Conservation (phyloP, 2,113 vertebrate genomes). For the Oostethus manadensis region DNA sequence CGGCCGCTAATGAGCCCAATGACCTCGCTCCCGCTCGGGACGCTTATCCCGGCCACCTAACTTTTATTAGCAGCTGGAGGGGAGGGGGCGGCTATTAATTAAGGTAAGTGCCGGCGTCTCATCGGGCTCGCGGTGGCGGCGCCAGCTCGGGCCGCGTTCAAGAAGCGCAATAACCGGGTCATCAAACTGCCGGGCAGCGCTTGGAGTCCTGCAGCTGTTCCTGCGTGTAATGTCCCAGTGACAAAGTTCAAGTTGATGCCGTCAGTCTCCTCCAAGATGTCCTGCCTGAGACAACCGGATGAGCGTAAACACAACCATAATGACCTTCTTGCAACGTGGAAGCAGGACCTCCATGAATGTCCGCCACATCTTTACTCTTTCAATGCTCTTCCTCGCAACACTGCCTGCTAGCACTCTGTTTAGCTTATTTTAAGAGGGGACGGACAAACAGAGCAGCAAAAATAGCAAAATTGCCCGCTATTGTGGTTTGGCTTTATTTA, state of each 20-base stretch:
- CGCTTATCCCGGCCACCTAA: conserved; percentile 48
- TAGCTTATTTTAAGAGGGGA: too few species aligned
- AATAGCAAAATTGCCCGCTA: too few species aligned
- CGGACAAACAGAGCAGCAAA: too few species aligned
- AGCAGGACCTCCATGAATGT: too few species aligned
- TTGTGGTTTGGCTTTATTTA: too few species aligned
- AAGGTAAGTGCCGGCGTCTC: conserved; percentile 46
- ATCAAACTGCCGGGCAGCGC: conserved; percentile 40
- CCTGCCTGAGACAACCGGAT: neutral
- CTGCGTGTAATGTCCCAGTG: neutral
- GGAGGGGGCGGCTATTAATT: conserved; percentile 38
- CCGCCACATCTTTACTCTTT: too few species aligned
- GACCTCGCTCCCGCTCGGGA: conserved; percentile 35
- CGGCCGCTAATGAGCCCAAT: conserved; percentile 28
- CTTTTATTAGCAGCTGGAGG: conserved; percentile 33
- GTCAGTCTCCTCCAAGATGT: conserved; percentile 19
- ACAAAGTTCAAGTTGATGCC: conserved; percentile 9
- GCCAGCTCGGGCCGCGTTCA: conserved; percentile 33
- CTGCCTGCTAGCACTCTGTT: too few species aligned
- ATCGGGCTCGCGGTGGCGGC: conserved; percentile 19
- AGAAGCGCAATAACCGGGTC: conserved; percentile 34
- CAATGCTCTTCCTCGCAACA: too few species aligned
- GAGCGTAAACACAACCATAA: too few species aligned
- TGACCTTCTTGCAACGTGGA: neutral
- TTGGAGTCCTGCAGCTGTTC: conserved; percentile 22